Percentiles rank a stretch among this genome's conserved stretches.
Conservation (phyloP, 2,113 vertebrate genomes). For the Misgurnus mizolepis region DNA sequence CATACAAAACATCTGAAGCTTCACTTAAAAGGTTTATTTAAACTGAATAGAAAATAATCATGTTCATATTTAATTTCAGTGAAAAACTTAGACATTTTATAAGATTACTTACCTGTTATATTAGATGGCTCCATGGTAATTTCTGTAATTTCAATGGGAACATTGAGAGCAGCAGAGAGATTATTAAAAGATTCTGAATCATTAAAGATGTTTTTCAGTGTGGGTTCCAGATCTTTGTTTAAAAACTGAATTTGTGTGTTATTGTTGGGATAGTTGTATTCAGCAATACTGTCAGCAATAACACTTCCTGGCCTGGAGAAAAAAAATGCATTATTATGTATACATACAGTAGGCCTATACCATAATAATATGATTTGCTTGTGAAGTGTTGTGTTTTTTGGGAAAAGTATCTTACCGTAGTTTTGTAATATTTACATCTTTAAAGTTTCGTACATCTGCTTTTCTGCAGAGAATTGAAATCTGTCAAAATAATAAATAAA, state of each 20-base stretch:
- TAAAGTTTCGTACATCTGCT: conserved; percentile 58
- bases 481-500: conserved; percentile 53
- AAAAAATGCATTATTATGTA: not conserved
- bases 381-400: not conserved
- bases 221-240: conserved; percentile 56
- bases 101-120: conserved; percentile 60
- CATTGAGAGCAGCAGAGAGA: conserved; percentile 61
- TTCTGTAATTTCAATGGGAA: conserved; percentile 18
- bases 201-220: conserved; percentile 59
- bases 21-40: not conserved
- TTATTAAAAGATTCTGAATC: conserved; percentile 48
- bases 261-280: conserved; percentile 70
- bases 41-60: not conserved
- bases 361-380: not conserved
- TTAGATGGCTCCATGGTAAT: conserved; percentile 41
- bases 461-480: conserved; percentile 59
- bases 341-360: too few relatives aligned
- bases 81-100: too few relatives aligned
- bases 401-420: conserved; percentile 58
- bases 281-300: conserved; percentile 56
- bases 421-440: conserved; percentile 54
- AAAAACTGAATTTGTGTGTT: conserved; percentile 66
- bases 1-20: not conserved
- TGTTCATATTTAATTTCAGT: too few relatives aligned
- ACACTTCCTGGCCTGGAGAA: conserved; percentile 60